Base-by-base conservation (phyloP, 2,888 invertebrate species). In the Hedya salicella region DNA sequence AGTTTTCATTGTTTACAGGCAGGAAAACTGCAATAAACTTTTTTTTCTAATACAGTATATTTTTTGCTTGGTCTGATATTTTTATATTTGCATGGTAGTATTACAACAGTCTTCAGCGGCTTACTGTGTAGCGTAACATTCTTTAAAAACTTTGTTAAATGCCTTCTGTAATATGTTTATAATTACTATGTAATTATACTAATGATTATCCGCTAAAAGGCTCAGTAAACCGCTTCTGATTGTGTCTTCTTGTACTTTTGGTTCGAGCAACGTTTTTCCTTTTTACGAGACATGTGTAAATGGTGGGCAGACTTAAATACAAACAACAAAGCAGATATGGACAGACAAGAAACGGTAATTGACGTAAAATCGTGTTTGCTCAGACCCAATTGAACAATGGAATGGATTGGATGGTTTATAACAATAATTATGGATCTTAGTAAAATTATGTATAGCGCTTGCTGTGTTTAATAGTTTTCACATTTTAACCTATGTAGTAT, bases 361-460 rank as follows among this genome's bases (percentile, higher is more conserved):
- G 60, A 53, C 49, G 60, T 61, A 61, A 54, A 60, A 36, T 54
- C 42, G 53, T 53, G 48, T 61, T 66, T 36, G 48, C 17, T 40
- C 54, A 53, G 40, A 42, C 32, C 42, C 17, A 60, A 48, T 40
- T 11, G 53, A 61, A 49, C 60, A 46, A 53, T 65, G 53, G 25
- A 46, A 53, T 65, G 53, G 25, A 30, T 50, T 49, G 16, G 49
- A 39, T 49, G 40, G 30, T 48, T 32, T 46, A 48, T 61, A 61
- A 52, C 32, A 32, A 54, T 17, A 53, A 32, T 54, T 59, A n/a
- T 53, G 59, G 39, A 8, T 11, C 36, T 53, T 9, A 6, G 65
- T 48, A 54, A 16, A 54, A 48, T 53, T 30, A 21, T 25, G 13
- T 11, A 60, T 17, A 30, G 14, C 46, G 32, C 40, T 36, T 60